These are phyloP conservation scores for Vanessa tameamea DNA, from an alignment of 1,140 invertebrate species.

Conservation along the genomic window DNA sequence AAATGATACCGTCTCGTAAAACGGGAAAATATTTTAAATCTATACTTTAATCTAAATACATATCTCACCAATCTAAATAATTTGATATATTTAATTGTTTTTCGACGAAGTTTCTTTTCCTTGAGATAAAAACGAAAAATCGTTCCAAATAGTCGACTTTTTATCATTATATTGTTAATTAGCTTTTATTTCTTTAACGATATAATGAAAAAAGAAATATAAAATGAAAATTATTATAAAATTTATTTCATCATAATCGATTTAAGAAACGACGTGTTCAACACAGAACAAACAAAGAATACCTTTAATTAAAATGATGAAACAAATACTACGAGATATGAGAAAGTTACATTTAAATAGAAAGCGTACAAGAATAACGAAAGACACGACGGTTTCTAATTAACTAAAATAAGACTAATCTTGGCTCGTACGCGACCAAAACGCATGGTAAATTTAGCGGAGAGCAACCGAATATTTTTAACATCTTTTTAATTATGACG, in stretches of 20 bases:
- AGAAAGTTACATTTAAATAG: constrained; percentile 30
- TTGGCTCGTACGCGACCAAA: constrained; percentile 2
- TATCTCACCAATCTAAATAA: too few species aligned
- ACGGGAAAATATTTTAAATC: too few species aligned
- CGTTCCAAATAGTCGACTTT: too few species aligned
- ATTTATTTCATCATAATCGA: background rate
- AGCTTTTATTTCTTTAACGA: too few species aligned
- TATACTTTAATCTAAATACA: too few species aligned
- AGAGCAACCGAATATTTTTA: background rate
- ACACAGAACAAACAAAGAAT: background rate
- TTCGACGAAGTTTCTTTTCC: too few species aligned
- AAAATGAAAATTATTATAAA: background rate
- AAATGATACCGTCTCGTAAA: too few species aligned
- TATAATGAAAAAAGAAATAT: too few species aligned
- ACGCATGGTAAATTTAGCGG: constrained; percentile 56
- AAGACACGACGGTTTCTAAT: constrained; percentile 42
- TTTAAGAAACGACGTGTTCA: background rate
- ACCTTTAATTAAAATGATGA: constrained; percentile 8
- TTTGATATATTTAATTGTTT: too few species aligned
- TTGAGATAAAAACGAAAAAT: too few species aligned
- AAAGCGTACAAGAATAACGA: constrained; percentile 25
- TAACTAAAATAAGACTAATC: constrained; percentile 60
- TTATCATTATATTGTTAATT: too few species aligned
- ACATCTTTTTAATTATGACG: constrained; percentile 26
- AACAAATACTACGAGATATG: constrained; percentile 27